Base-by-base conservation (phyloP, 2,888 invertebrate genomes). In the Himalopsyche anomala region DNA sequence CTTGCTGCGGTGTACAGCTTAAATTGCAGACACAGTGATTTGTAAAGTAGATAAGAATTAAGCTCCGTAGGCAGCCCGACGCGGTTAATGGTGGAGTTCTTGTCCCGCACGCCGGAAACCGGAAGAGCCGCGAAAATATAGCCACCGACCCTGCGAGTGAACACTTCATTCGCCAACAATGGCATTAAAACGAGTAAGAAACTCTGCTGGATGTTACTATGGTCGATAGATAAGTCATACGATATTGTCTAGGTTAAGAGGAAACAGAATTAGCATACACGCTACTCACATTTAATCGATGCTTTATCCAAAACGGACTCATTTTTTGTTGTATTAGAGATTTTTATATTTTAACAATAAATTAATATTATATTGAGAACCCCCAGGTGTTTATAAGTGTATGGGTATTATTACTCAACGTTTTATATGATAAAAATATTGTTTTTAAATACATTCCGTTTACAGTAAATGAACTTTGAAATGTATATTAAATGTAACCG, bases 1-100 rank as follows among this genome's bases (percentile, higher is more conserved):
- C 56, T 62, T 62, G 56, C 56, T n/a, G n/a, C n/a, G 56, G 56
- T 62, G 56, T 62, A 62, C 19, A 62, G 19, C 56, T 62, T 62
- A 62, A 62, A 62, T 19, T 62, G 56, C 56, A 19, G 56, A 62
- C 56, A 62, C 19, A 62, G n/a, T n/a, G n/a, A n/a, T n/a, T 62
- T 62, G 56, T 62, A 62, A 62, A 62, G 56, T 62, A n/a, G n/a
- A n/a, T 62, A 62, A 62, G 56, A 62, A 62, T 62, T 62, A 62
- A 62, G 56, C 56, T 62, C 2, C 56, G 56, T n/a, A 62, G 56
- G 56, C 56, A 19, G 56, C 56, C 51, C 56, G 56, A 28, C 56
- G n/a, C 56, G 56, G 56, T 62, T n/a, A 62, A 62, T 62, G 56
- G 56, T 28, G 56, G 56, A 62, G 56, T 19, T 62, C 19, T 62